Evolutionary conservation across 2,113 vertebrate genomes (phyloP).

Genomic region (Machaerirhynchus nigripectus): DNA sequence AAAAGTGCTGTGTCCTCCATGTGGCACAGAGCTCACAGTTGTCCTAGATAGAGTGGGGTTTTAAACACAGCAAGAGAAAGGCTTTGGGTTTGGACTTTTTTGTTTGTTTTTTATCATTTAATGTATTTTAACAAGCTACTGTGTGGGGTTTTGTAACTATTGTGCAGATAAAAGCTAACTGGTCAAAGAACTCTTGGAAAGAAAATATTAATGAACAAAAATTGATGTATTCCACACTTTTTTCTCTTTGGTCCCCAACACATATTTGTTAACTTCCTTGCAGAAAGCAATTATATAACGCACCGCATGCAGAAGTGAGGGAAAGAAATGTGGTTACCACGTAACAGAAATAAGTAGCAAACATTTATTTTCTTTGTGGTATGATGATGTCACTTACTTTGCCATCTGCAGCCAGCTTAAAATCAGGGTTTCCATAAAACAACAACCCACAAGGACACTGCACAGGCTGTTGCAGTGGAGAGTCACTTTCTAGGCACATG

Average conservation of each 20-base stretch:
- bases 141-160: neutral
- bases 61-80: neutral
- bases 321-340: neutral
- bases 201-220: neutral
- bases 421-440: neutral
- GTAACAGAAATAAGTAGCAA: neutral
- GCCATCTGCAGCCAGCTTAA: neutral
- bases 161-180: neutral
- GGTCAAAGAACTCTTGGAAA: neutral
- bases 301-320: neutral
- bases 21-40: neutral
- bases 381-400: neutral
- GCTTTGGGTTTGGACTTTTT: rapidly evolving
- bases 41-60: neutral
- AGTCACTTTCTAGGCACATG: rapidly evolving
- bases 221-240: neutral
- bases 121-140: neutral
- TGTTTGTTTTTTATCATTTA: neutral
- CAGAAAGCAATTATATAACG: neutral
- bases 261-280: neutral
- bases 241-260: neutral
- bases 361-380: neutral
- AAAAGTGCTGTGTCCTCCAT: neutral
- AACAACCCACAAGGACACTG: neutral
- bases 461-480: neutral